Conservation (phyloP, 2,888 invertebrate genomes). For the Chymomyza procnemis region DNA sequence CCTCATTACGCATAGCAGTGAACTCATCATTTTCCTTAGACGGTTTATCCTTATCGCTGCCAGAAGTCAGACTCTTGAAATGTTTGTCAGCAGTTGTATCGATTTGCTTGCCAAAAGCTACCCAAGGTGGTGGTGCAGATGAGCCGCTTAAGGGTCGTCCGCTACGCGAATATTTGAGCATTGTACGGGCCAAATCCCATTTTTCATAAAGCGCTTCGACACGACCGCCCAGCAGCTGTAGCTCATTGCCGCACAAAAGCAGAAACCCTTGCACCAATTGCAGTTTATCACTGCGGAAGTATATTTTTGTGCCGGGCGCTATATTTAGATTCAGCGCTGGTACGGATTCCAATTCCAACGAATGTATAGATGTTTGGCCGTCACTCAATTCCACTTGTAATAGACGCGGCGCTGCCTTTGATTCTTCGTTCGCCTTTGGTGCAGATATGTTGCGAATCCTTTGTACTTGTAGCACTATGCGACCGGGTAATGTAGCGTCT, state of each 20-base stretch:
- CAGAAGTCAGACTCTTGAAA: constrained; percentile 84
- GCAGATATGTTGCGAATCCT: constrained; percentile 93
- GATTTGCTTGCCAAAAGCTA: constrained; percentile 91
- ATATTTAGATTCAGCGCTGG: constrained; percentile 87
- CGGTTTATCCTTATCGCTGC: constrained; percentile 79
- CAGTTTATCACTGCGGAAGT: constrained; percentile 80
- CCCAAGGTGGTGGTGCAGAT: constrained; percentile 94
- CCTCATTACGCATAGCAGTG: constrained; percentile 92
- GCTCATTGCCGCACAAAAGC: constrained; percentile 83
- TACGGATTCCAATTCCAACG: constrained; percentile 87
- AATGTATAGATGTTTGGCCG: constrained; percentile 88
- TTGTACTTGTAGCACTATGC: constrained; percentile 91
- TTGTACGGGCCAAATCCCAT: constrained; percentile 87
- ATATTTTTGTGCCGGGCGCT: constrained; percentile 93
- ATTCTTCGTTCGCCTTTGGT: constrained; percentile 93
- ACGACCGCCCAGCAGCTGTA: constrained; percentile 89
- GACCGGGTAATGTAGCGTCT: constrained; percentile 78
- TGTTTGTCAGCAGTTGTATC: constrained; percentile 81
- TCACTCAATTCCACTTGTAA: constrained; percentile 91
- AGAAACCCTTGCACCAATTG: constrained; percentile 86
- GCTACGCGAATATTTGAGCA: constrained; percentile 81
- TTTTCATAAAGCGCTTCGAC: constrained; percentile 91
- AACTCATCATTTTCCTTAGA: constrained; percentile 89
- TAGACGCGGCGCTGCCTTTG: constrained; percentile 89
- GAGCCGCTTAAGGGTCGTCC: constrained; percentile 79